These are phyloP conservation scores for Apteryx mantelli DNA, from an alignment of 2,113 vertebrate species.

Conservation along the genomic window DNA sequence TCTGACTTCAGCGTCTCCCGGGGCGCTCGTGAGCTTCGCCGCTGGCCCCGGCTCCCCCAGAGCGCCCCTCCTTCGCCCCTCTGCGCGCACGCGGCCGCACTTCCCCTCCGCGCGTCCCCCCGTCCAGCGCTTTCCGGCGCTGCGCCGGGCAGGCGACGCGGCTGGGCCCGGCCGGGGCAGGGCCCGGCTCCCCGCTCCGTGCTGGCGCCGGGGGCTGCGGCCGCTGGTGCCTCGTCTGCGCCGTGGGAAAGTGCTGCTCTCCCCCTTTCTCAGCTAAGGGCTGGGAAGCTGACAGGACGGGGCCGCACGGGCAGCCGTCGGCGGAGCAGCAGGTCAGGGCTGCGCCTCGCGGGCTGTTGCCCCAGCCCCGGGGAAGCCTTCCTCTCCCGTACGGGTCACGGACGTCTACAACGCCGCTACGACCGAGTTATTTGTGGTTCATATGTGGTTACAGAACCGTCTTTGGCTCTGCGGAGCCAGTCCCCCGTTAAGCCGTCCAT, in stretches of 20 bases:
- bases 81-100: too few species aligned
- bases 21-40: rapidly evolving
- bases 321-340: neutral
- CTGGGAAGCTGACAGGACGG: neutral
- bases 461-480: neutral
- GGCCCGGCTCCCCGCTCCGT: too few species aligned
- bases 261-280: neutral
- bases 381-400: neutral
- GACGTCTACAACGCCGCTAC: rapidly evolving
- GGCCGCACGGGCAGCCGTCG: neutral
- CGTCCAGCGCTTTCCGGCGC: too few species aligned
- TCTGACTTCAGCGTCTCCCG: neutral
- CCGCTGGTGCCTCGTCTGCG: too few species aligned
- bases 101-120: too few species aligned
- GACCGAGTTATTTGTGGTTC: neutral
- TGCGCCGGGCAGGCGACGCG: too few species aligned
- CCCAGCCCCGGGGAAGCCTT: neutral
- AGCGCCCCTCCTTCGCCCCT: neutral
- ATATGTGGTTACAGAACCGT: neutral
- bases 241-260: neutral
- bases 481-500: rapidly evolving
- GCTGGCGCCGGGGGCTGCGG: neutral
- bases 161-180: too few species aligned
- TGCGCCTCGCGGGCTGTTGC: rapidly evolving
- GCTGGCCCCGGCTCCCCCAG: rapidly evolving